Evolutionary conservation across 1,140 invertebrate species (phyloP).

Genomic region (Drosophila fuyamai): DNA sequence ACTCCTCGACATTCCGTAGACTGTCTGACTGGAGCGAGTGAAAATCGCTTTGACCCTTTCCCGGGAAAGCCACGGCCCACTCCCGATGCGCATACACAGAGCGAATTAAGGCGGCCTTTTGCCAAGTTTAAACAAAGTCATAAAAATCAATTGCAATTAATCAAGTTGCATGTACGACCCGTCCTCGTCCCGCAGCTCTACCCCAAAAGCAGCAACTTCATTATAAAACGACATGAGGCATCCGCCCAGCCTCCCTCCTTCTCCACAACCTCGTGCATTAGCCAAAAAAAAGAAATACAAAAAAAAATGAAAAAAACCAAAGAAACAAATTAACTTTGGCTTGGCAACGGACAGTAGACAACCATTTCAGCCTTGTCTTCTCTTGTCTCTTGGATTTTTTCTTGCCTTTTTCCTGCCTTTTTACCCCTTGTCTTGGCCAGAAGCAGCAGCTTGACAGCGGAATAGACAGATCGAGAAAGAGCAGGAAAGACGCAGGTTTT

Average conservation of each 20-base stretch:
- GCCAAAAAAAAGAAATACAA: constrained; percentile 21
- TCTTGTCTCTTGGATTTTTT: constrained; percentile 28
- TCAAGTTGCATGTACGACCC: constrained; percentile 36
- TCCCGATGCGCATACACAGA: constrained; percentile 9
- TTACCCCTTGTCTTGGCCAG: constrained; percentile 22
- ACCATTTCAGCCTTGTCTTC: constrained; percentile 39
- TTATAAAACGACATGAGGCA: constrained; percentile 53
- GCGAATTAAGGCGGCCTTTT: constrained; percentile 26
- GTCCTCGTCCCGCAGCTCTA: constrained; percentile 2
- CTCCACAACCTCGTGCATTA: constrained; percentile 5
- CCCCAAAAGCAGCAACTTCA: constrained; percentile 34
- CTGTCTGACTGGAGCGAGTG: constrained; percentile 4
- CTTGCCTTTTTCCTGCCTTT: constrained; percentile 16
- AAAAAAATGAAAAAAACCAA: constrained; percentile 1
- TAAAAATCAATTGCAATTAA: constrained; percentile 76
- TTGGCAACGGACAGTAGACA: constrained; percentile 30
- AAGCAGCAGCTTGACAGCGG: constrained; percentile 19
- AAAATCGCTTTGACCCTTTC: constrained; percentile 47
- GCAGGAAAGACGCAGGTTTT: constrained; percentile 11
- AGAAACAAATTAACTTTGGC: constrained; percentile 50
- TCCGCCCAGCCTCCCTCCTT: constrained; percentile 18
- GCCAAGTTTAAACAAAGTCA: constrained; percentile 61
- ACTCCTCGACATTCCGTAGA: constrained; percentile 33
- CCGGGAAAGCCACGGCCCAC: constrained; percentile 27
- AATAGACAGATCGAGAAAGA: constrained; percentile 9